Base-by-base conservation (phyloP, 2,888 invertebrate genomes). In the Pedicia rivosa region DNA sequence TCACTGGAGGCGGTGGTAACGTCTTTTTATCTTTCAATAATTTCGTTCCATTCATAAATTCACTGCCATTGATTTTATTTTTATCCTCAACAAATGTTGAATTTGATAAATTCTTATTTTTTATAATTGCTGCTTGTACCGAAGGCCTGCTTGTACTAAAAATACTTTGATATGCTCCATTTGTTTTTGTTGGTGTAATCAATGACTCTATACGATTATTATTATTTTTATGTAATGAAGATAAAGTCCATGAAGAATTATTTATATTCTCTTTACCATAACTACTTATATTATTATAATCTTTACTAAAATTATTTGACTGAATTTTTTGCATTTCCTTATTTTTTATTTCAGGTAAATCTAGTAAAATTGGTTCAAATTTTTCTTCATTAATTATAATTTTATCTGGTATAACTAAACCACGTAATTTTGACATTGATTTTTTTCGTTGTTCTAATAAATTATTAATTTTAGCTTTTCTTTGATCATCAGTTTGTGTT, bases 361-460 rank as follows among this genome's bases (percentile, higher is more conserved):
- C 82, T 33, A 78, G 65, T 36, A 75, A 70, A 25, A 74, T 70
- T 14, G 73, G 72, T 38, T 68, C 65, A 60, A 58, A 46, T 12
- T 35, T 30, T 31, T 38, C 34, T 20, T 38, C 34, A 35, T 46
- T 51, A 47, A 40, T 57, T 43, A 46, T 44, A 3, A 62, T 55
- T 44, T 70, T 64, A 49, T 88, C 87, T 4, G 88, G 88, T 53
- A 90, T 90, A 22, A 86, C 81, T 48, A 90, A 63, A n/a, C 87
- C 88, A 50, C 86, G 71, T 40, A 90, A 60, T 58, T 87, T 88
- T 3, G 84, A 82, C 60, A 86, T 73, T 14, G 80, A 79, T 51
- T 78, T 78, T 45, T 78, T 74, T 38, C 87, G 68, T 54, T 86
- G 83, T 57, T 87, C 87, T 47, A 82, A 71, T 46, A 87, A 62